These are phyloP conservation scores for Burhinus oedicnemus DNA, from an alignment of 2,113 vertebrate species.

Conservation along the genomic window DNA sequence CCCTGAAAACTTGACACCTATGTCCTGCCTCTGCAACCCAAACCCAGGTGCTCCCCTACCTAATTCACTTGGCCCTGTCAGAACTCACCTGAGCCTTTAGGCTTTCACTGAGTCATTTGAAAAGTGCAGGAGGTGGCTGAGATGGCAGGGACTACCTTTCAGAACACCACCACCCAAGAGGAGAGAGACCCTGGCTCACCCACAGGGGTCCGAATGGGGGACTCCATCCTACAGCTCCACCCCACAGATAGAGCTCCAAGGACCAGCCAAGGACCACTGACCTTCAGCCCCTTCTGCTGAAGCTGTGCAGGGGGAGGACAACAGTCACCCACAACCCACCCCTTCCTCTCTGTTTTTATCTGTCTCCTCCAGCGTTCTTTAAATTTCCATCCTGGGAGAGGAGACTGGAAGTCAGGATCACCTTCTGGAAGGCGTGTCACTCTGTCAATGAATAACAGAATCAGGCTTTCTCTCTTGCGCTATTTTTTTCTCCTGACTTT, in stretches of 20 bases:
- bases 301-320: too few species aligned
- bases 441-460: neutral
- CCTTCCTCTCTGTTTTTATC: neutral
- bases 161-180: neutral
- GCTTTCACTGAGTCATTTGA: neutral
- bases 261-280: too few species aligned
- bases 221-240: neutral
- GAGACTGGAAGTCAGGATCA: neutral
- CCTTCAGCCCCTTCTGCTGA: too few species aligned
- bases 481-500: too few species aligned
- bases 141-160: neutral
- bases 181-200: too few species aligned
- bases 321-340: accelerated
- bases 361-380: neutral
- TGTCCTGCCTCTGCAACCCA: neutral
- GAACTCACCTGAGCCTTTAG: too few species aligned
- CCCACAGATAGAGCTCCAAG: too few species aligned
- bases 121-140: neutral
- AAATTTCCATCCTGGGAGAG: neutral
- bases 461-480: accelerated
- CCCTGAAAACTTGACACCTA: too few species aligned
- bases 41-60: neutral
- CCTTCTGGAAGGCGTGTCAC: neutral
- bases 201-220: too few species aligned
- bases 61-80: accelerated